These are phyloP conservation scores for Rambutsinella grinnellia DNA, from an alignment of 2,888 invertebrate genomes.

Conservation along the genomic window DNA sequence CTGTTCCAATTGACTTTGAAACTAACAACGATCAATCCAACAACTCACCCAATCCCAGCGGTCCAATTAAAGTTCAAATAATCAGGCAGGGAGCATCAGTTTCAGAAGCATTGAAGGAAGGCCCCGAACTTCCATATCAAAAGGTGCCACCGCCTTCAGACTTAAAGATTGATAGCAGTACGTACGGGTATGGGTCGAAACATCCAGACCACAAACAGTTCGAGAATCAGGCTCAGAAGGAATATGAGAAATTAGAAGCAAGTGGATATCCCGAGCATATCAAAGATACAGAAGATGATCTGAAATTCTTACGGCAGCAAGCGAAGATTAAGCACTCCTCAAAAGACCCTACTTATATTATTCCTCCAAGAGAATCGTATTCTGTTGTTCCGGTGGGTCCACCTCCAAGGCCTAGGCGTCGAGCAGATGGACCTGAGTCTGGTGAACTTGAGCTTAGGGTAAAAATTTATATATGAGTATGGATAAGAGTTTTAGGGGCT, in stretches of 20 bases:
- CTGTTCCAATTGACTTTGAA: slow-evolving; percentile 64
- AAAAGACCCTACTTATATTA: slow-evolving; percentile 56
- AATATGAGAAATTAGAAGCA: slow-evolving; percentile 63
- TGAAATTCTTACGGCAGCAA: slow-evolving; percentile 20
- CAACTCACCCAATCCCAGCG: neutral
- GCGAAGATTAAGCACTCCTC: slow-evolving; percentile 37
- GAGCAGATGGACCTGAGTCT: slow-evolving; percentile 27
- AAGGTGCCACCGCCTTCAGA: slow-evolving; percentile 62
- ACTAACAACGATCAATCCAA: neutral
- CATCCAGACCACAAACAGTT: slow-evolving; percentile 65
- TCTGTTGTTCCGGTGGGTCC: slow-evolving; percentile 42
- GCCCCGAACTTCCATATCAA: slow-evolving; percentile 48
- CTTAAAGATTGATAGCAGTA: slow-evolving; percentile 46
- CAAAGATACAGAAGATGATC: slow-evolving; percentile 55
- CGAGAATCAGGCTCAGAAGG: slow-evolving; percentile 63
- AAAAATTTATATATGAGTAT: neutral
- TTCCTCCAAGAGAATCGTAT: slow-evolving; percentile 57
- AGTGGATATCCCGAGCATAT: slow-evolving; percentile 59
- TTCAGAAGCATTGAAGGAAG: slow-evolving; percentile 28
- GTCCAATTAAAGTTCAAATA: slow-evolving; percentile 34
- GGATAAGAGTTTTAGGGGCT: neutral
- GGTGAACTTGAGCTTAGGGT: slow-evolving; percentile 49
- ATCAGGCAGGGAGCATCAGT: slow-evolving; percentile 22
- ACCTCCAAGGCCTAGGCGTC: slow-evolving; percentile 23
- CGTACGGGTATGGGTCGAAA: slow-evolving; percentile 60